A percentile compares a stretch with the other conserved stretches of the same genome.
Conservation (phyloP, 1,140 invertebrate genomes). For the Centruroides vittatus region DNA sequence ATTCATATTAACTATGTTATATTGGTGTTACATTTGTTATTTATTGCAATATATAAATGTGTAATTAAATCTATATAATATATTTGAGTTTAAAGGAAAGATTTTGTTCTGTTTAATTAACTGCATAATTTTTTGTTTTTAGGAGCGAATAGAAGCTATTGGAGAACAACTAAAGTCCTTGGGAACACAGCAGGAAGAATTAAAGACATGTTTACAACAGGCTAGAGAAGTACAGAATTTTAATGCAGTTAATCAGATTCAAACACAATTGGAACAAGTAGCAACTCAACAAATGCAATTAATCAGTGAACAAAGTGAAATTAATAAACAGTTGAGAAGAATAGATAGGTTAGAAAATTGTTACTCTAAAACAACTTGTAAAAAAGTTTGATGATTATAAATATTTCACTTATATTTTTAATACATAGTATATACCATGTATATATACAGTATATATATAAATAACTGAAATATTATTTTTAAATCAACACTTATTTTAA, state of each 20-base stretch:
- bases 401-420: not conserved
- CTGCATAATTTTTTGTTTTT: slow-evolving; percentile 2
- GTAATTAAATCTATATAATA: no score
- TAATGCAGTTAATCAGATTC: slow-evolving; percentile 26
- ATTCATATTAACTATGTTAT: no score
- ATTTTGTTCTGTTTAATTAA: no score
- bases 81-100: no score
- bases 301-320: slow-evolving; percentile 37
- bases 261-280: slow-evolving; percentile 31
- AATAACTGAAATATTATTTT: not conserved
- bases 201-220: slow-evolving; percentile 29
- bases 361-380: no score
- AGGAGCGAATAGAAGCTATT: slow-evolving; percentile 38
- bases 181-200: slow-evolving; percentile 33
- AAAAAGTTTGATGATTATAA: no score
- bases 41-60: no score
- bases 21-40: no score
- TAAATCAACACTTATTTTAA: not conserved
- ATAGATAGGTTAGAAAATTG: slow-evolving; percentile 17
- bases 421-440: not conserved
- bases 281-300: slow-evolving; percentile 35
- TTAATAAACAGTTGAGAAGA: slow-evolving; percentile 31
- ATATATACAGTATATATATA: not conserved
- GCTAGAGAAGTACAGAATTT: slow-evolving; percentile 24
- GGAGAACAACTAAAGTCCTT: slow-evolving; percentile 35